A percentile compares a stretch with the other conserved stretches of the same genome.
These are phyloP conservation scores for Desoria tigrina DNA, from an alignment of 2,888 invertebrate species.

Conservation along the genomic window DNA sequence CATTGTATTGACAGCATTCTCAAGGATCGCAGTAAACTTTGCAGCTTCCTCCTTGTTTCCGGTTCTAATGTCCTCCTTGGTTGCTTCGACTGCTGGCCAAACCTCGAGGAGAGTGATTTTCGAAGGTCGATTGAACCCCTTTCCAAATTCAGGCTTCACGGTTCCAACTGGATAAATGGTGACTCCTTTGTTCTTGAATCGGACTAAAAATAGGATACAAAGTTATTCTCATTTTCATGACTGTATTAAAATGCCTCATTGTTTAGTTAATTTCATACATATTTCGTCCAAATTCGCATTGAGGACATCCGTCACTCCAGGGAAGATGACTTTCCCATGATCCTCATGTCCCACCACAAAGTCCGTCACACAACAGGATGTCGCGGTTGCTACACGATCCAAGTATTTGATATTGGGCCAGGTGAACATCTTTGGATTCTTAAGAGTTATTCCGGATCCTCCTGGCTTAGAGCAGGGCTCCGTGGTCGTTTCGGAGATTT, in stretches of 20 bases:
- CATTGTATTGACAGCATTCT: not conserved
- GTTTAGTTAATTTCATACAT: slow-evolving; percentile 81
- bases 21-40: not conserved
- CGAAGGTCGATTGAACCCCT: slow-evolving; percentile 83
- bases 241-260: too few relatives aligned
- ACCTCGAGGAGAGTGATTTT: slow-evolving; percentile 84
- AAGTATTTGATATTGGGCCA: too few relatives aligned
- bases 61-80: slow-evolving; percentile 66
- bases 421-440: too few relatives aligned
- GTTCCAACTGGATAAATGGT: slow-evolving; percentile 84
- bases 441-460: slow-evolving; percentile 74
- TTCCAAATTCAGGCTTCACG: slow-evolving; percentile 76
- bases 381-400: slow-evolving; percentile 59
- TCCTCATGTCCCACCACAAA: slow-evolving; percentile 84
- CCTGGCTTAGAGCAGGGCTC: not conserved
- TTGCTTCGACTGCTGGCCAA: slow-evolving; percentile 87
- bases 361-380: slow-evolving; percentile 79
- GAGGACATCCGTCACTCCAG: slow-evolving; percentile 78
- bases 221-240: not conserved
- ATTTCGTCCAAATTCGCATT: too few relatives aligned
- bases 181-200: slow-evolving; percentile 89
- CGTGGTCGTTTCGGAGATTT: too few relatives aligned
- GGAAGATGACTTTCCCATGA: slow-evolving; percentile 86
- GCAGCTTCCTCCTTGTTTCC: slow-evolving; percentile 33
- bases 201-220: slow-evolving; percentile 63